Evolutionary conservation across 2,113 vertebrate genomes (phyloP).

Genomic region (Daphoenositta chrysoptera): DNA sequence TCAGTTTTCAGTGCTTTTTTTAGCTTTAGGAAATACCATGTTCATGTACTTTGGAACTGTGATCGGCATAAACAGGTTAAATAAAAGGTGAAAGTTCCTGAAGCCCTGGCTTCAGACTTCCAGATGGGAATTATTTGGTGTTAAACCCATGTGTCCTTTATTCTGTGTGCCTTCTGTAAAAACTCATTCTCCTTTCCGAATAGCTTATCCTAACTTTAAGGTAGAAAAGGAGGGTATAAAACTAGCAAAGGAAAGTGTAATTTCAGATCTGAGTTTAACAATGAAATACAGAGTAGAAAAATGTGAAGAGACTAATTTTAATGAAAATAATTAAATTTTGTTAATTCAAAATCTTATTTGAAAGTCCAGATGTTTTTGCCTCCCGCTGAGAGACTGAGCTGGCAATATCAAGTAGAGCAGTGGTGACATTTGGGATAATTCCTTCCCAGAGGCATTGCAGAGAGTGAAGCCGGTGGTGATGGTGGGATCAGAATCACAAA

Average conservation of each 20-base stretch:
- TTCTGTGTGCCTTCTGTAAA: neutral
- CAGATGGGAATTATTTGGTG: constrained; percentile 35
- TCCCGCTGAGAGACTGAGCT: neutral
- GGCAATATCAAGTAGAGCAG: neutral
- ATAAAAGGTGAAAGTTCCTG: constrained; percentile 26
- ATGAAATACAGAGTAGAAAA: neutral
- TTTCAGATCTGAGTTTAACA: neutral
- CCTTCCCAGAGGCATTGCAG: neutral
- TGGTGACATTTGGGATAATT: neutral
- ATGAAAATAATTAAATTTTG: neutral
- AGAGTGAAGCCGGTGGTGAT: neutral
- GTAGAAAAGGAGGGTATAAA: neutral
- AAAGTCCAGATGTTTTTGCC: neutral
- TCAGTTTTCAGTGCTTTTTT: neutral
- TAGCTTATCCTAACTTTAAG: neutral
- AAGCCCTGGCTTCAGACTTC: constrained; percentile 12
- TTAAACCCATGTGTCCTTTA: neutral
- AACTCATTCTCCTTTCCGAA: neutral
- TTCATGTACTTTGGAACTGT: neutral
- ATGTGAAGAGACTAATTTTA: neutral
- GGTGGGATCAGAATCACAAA: neutral
- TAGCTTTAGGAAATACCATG: neutral
- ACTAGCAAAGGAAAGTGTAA: neutral
- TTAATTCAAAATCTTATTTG: neutral
- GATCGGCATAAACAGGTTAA: constrained; percentile 13